Evolutionary conservation across 2,888 invertebrate species (phyloP).

Genomic region (Eudemis profundana): DNA sequence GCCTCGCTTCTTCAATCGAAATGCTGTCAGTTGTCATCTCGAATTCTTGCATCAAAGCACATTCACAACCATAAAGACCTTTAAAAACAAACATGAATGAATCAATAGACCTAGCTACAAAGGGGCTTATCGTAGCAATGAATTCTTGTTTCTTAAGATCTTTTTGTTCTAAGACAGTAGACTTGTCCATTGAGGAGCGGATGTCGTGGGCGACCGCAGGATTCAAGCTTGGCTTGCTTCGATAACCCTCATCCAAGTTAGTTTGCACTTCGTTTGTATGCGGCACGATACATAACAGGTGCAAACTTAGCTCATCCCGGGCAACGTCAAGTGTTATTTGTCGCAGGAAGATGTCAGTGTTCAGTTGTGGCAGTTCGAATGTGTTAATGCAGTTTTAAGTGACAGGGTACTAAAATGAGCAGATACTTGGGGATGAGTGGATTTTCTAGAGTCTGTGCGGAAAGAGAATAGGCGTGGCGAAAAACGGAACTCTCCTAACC

Average conservation of each 20-base stretch:
- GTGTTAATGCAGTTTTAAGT: neutral
- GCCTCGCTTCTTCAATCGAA: too few relatives aligned
- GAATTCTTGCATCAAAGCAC: conserved; percentile 9
- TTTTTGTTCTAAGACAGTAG: neutral
- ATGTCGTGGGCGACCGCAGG: conserved; percentile 49
- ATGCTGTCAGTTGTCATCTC: conserved; percentile 23
- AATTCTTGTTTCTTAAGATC: neutral
- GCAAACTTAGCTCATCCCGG: too few relatives aligned
- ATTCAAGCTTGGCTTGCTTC: conserved; percentile 50
- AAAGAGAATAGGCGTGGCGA: too few relatives aligned
- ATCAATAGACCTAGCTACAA: neutral
- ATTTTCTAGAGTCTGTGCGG: too few relatives aligned
- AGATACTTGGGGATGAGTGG: too few relatives aligned
- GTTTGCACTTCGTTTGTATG: too few relatives aligned
- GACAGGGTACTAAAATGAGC: neutral
- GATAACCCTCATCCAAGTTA: conserved; percentile 31
- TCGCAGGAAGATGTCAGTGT: too few relatives aligned
- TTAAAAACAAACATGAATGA: conserved; percentile 32
- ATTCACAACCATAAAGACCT: conserved; percentile 40
- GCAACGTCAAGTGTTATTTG: too few relatives aligned
- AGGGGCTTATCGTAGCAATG: neutral
- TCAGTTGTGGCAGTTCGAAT: neutral
- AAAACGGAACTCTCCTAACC: too few relatives aligned
- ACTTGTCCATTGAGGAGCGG: conserved; percentile 16
- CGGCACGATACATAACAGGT: too few relatives aligned